Evolutionary conservation across 37 sponge, comb jelly and placozoan genomes (phyloP), one percentile per base, ranked within the genome.

Genomic region (Eunapius fragilis): DNA sequence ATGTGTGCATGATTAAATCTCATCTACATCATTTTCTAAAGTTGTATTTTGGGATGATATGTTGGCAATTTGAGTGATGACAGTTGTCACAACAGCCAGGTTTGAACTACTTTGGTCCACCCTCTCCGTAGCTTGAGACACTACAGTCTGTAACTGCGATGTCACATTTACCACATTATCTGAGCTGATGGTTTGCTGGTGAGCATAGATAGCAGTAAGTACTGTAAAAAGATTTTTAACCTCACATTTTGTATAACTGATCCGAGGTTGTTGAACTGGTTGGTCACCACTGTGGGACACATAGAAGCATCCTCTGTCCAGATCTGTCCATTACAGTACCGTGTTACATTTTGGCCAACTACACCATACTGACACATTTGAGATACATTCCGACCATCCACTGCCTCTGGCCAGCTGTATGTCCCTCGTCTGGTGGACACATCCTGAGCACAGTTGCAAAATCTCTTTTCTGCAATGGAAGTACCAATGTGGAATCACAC

Each of bases 341-440:
- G 6, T 58, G 58, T 58, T 17, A 58, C 14, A 19, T 58, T 58
- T 58, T 58, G 58, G 2, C 58, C 58, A 19, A 58, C 17, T 2
- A 58, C 22, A 2, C 14, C 58, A 58, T 58, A 58, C 58, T 58
- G 58, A 76, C 76, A 76, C 35, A 35, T 34, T 34, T 76, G 76
- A 25, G 25, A 37, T 25, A 25, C 38, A 25, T 50, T 41, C 1
- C 30, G 2, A 25, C 69, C 75, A 14, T 50, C 75, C 30, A n/a
- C 34, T 27, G 81, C 74, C 74, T 87, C 87, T 19, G n/a, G 72
- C 87, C 87, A 87, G 31, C 26, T 68, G 81, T 80, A 87, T 28
- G 25, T 31, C 35, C 81, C 81, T 25, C 80, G 80, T 35, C 34
- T 25, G 37, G 33, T 77, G 2, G 12, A 19, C 12, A 76, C 74